A percentile compares a stretch with the other conserved stretches of the same genome.
These are phyloP conservation scores for Neodiprion fabricii DNA, from an alignment of 1,140 invertebrate genomes.

Conservation along the genomic window DNA sequence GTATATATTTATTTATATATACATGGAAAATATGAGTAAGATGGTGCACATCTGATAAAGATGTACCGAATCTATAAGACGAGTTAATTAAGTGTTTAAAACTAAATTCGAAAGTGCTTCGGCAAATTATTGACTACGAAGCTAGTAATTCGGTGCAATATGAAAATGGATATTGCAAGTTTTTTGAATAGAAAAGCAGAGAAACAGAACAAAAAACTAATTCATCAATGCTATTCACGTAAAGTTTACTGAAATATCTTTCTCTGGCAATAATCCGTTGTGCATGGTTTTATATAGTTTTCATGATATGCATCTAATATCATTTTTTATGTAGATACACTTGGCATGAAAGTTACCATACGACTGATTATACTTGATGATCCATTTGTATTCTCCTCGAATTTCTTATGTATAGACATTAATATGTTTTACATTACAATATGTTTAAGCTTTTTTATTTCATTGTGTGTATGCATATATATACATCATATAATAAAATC, in stretches of 20 bases:
- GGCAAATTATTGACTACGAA: no score
- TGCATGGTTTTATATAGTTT: not conserved
- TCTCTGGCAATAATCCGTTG: not conserved
- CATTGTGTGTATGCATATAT: no score
- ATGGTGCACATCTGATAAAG: constrained; percentile 41
- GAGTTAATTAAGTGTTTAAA: not conserved
- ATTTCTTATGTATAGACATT: not conserved
- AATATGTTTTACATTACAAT: constrained; percentile 15
- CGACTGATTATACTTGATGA: not conserved
- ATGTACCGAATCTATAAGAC: constrained; percentile 52
- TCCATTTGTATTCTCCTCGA: constrained; percentile 1
- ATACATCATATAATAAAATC: no score
- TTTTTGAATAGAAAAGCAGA: not conserved
- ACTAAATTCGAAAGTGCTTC: no score
- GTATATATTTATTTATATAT: no score
- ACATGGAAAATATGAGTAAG: constrained; percentile 29
- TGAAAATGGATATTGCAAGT: no score
- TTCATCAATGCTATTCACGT: no score
- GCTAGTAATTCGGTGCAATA: no score
- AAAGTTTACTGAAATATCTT: no score
- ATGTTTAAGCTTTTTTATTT: not conserved
- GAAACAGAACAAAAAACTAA: not conserved
- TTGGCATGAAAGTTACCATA: constrained; percentile 21
- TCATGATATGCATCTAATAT: not conserved
- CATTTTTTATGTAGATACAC: constrained; percentile 23